Conservation (phyloP, 2,888 invertebrate genomes). For the Atrina japonica region DNA sequence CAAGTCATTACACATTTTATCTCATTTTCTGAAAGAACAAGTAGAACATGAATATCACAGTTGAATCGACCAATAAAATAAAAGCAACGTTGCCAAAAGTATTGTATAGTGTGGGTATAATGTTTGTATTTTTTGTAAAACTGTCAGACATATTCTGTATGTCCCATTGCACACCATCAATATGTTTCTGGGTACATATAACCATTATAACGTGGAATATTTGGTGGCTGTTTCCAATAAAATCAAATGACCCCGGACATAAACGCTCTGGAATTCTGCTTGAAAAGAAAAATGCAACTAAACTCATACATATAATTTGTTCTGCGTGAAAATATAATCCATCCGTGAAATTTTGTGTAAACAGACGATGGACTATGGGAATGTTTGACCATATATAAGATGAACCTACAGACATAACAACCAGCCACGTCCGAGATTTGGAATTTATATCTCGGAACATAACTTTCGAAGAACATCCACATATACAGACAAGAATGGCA, state of each 20-base stretch:
- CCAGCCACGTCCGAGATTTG: slow-evolving; percentile 8
- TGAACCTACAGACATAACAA: slow-evolving; percentile 12
- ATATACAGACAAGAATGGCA: slow-evolving; percentile 1
- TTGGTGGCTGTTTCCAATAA: slow-evolving; percentile 26
- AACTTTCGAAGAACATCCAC: slow-evolving; percentile 13
- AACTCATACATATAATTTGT: slow-evolving; percentile 5
- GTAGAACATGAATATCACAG: too few relatives aligned
- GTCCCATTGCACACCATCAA: slow-evolving; percentile 18
- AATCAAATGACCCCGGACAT: slow-evolving; percentile 23
- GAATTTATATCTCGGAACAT: slow-evolving; percentile 9
- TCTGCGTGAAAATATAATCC: slow-evolving; percentile 5
- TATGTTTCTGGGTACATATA: slow-evolving; percentile 11
- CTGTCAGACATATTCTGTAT: slow-evolving; percentile 5
- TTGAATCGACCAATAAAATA: slow-evolving; percentile 1
- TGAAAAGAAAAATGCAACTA: slow-evolving; percentile 16
- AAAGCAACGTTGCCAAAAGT: slow-evolving; percentile 11
- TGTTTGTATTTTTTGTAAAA: neutral
- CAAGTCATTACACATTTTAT: too few relatives aligned
- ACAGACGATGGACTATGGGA: slow-evolving; percentile 10
- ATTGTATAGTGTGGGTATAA: slow-evolving; percentile 11
- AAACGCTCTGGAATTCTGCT: slow-evolving; percentile 13
- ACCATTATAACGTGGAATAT: slow-evolving; percentile 21
- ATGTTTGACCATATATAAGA: slow-evolving; percentile 16
- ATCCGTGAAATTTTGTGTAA: slow-evolving; percentile 7
- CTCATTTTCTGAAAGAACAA: too few relatives aligned